Evolutionary conservation across 2,888 invertebrate genomes (phyloP).

Genomic region (Belgica antarctica): DNA sequence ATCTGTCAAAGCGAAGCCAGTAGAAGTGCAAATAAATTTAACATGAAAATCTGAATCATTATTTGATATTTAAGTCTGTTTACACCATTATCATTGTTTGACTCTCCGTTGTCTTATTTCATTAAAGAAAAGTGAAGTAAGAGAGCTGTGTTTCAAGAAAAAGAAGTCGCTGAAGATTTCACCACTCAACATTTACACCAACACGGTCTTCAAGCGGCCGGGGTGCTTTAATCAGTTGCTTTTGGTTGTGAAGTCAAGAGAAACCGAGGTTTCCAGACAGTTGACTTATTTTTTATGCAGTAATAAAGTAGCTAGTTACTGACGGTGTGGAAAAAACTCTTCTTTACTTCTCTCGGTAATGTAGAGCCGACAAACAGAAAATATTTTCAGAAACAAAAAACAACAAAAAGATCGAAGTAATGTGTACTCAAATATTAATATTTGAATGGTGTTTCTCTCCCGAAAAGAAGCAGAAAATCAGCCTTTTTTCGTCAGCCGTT

Average conservation of each 20-base stretch:
- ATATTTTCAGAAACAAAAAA: constrained; percentile 21
- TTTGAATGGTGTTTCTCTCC: constrained; percentile 38
- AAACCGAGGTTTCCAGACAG: too few relatives aligned
- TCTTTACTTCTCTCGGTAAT: neutral
- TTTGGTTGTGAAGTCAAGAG: too few relatives aligned
- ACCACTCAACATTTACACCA: too few relatives aligned
- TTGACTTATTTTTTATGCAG: too few relatives aligned
- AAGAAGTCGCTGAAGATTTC: too few relatives aligned
- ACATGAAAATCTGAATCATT: constrained; percentile 30
- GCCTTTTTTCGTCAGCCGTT: neutral
- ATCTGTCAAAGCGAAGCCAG: constrained; percentile 21
- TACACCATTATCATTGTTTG: constrained; percentile 42
- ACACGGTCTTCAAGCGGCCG: neutral
- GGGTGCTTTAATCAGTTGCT: neutral
- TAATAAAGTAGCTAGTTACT: too few relatives aligned
- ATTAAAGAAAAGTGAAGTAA: constrained; percentile 7
- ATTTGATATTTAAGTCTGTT: constrained; percentile 39
- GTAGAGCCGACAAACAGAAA: constrained; percentile 32
- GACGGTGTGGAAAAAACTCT: too few relatives aligned
- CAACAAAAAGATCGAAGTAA: constrained; percentile 30
- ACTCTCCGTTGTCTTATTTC: constrained; percentile 21
- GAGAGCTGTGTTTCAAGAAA: too few relatives aligned
- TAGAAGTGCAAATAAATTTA: constrained; percentile 38
- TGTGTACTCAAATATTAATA: constrained; percentile 42
- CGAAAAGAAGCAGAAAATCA: constrained; percentile 8